A percentile compares a stretch with the other conserved stretches of the same genome.
These are phyloP conservation scores for Nomada ruficornis DNA, from an alignment of 2,888 invertebrate species.

Conservation along the genomic window DNA sequence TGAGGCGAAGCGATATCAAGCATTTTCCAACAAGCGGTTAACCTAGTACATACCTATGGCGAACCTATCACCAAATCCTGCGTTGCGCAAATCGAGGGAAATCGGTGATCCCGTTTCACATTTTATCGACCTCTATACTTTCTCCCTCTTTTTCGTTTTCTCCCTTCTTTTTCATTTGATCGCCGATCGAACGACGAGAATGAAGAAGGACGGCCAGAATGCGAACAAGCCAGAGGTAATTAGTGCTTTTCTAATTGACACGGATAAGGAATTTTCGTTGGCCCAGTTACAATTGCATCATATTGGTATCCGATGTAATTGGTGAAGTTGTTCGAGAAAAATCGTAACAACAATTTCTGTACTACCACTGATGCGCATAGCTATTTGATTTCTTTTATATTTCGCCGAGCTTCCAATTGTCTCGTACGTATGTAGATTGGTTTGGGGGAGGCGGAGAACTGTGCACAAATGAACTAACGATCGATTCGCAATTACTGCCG, in stretches of 20 bases:
- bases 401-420: slow-evolving; percentile 13
- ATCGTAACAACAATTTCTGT: slow-evolving; percentile 3
- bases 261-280: slow-evolving; percentile 48
- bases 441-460: background rate
- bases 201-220: slow-evolving; percentile 32
- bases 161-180: slow-evolving; percentile 46
- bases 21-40: slow-evolving; percentile 31
- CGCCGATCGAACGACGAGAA: slow-evolving; percentile 32
- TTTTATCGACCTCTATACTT: slow-evolving; percentile 18
- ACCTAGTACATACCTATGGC: slow-evolving; percentile 27
- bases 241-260: slow-evolving; percentile 45
- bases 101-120: slow-evolving; percentile 57
- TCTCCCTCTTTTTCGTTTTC: background rate
- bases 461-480: slow-evolving; percentile 22
- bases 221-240: slow-evolving; percentile 34
- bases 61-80: slow-evolving; percentile 52
- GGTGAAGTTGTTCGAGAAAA: slow-evolving; percentile 12
- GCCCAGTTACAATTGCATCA: slow-evolving; percentile 34
- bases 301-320: slow-evolving; percentile 35
- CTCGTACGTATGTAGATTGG: slow-evolving; percentile 18
- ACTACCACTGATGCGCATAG: background rate
- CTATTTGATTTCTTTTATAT: slow-evolving; percentile 12
- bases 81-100: slow-evolving; percentile 61
- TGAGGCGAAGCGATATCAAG: slow-evolving; percentile 65
- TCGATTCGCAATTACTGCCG: slow-evolving; percentile 24